Evolutionary conservation across 2,113 vertebrate genomes (phyloP).

Genomic region (Psittacara wagleri): DNA sequence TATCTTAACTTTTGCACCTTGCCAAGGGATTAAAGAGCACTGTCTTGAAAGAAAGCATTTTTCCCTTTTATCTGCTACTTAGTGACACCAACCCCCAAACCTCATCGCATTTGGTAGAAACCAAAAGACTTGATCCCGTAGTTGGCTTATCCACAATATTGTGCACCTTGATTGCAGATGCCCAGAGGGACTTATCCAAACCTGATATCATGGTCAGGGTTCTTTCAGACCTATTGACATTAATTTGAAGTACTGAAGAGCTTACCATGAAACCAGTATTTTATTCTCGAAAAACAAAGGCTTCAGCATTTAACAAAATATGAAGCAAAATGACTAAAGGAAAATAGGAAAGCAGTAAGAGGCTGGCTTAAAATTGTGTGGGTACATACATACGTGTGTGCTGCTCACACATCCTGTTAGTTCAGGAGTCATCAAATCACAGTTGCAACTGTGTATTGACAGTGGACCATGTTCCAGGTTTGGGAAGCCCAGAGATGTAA

Average conservation of each 20-base stretch:
- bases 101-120: not conserved
- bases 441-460: fast-evolving
- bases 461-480: not conserved
- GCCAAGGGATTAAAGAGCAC: not conserved
- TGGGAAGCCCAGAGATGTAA: not conserved
- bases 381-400: not conserved
- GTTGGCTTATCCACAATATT: not conserved
- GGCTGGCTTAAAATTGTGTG: not conserved
- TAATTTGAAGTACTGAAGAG: not conserved
- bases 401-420: not conserved
- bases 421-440: not conserved
- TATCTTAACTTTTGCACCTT: not conserved
- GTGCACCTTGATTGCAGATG: not conserved
- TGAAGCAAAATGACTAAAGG: not conserved
- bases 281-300: not conserved
- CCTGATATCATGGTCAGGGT: not conserved
- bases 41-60: not conserved
- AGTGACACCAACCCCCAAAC: not conserved
- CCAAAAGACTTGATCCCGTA: not conserved
- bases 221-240: not conserved
- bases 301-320: not conserved
- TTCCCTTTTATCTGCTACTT: not conserved
- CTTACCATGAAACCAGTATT: not conserved
- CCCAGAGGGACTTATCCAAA: not conserved
- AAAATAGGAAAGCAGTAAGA: not conserved